Evolutionary conservation across 1,140 invertebrate genomes (phyloP).

Genomic region (Solenopsis invicta): DNA sequence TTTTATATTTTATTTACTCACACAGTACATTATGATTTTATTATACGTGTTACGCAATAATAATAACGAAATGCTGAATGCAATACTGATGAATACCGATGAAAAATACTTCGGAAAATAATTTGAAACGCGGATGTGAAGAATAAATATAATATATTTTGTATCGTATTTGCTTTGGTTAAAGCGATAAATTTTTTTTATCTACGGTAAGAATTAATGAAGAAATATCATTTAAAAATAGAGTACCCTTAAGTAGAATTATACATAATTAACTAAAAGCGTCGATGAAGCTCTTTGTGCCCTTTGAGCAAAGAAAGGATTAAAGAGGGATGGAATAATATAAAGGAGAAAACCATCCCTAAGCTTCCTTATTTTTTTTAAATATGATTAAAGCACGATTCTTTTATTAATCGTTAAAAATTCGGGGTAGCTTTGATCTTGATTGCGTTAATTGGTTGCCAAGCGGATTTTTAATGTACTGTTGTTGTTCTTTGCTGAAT

Average conservation of each 20-base stretch:
- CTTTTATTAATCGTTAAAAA: background rate
- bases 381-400: background rate
- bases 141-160: constrained; percentile 2
- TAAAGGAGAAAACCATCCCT: background rate
- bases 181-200: background rate
- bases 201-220: background rate
- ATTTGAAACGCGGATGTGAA: background rate
- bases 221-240: background rate
- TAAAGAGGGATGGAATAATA: background rate
- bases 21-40: background rate
- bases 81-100: background rate
- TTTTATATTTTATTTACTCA: constrained; percentile 21
- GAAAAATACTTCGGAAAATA: background rate
- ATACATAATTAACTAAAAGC: constrained; percentile 25
- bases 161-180: background rate
- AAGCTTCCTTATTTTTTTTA: background rate
- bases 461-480: background rate
- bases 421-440: background rate
- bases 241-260: constrained; percentile 1
- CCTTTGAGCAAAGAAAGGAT: constrained; percentile 14
- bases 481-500: background rate
- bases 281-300: background rate
- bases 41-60: background rate
- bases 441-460: background rate
- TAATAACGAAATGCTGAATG: background rate